phyloP scores from a whole-genome alignment of 1,140 invertebrate genomes.

The Drosophila hydei region DNA sequence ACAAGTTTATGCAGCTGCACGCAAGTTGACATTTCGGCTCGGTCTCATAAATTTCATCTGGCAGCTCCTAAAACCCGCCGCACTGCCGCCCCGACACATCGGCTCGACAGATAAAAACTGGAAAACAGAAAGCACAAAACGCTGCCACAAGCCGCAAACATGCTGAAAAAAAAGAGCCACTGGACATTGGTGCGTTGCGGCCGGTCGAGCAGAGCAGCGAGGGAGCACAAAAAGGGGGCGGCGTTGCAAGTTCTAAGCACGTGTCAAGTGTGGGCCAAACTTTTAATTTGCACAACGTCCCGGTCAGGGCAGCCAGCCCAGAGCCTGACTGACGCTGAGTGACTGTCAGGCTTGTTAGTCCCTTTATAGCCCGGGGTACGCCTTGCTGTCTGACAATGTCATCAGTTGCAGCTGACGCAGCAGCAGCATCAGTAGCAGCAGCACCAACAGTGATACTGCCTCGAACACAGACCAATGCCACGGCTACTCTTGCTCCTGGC shows the following conservation, averaged over 20 bases:
- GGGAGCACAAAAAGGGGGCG: slow-evolving; percentile 1
- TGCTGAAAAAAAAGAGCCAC: slow-evolving; percentile 31
- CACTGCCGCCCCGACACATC: neutral
- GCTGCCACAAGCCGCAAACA: slow-evolving; percentile 66
- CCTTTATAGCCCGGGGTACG: slow-evolving; percentile 64
- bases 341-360: slow-evolving; percentile 74
- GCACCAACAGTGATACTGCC: slow-evolving; percentile 8
- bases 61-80: slow-evolving; percentile 41
- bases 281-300: slow-evolving; percentile 69
- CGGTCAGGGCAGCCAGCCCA: neutral
- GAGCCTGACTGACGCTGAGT: slow-evolving; percentile 70
- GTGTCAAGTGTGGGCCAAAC: slow-evolving; percentile 77
- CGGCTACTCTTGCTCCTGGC: neutral
- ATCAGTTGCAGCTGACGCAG: slow-evolving; percentile 81
- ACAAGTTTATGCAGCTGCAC: slow-evolving; percentile 77
- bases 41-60: slow-evolving; percentile 61
- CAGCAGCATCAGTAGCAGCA: slow-evolving; percentile 37
- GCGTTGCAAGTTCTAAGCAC: slow-evolving; percentile 63
- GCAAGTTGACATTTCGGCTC: slow-evolving; percentile 54
- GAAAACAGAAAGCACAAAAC: slow-evolving; percentile 23
- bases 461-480: neutral
- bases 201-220: neutral
- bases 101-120: slow-evolving; percentile 10
- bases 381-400: slow-evolving; percentile 77
- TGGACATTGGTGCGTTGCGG: slow-evolving; percentile 9